A percentile compares a stretch with the other conserved stretches of the same genome.
These are phyloP conservation scores for Brachionus asplanchnoidis DNA, from an alignment of 1,140 invertebrate genomes.

Conservation along the genomic window DNA sequence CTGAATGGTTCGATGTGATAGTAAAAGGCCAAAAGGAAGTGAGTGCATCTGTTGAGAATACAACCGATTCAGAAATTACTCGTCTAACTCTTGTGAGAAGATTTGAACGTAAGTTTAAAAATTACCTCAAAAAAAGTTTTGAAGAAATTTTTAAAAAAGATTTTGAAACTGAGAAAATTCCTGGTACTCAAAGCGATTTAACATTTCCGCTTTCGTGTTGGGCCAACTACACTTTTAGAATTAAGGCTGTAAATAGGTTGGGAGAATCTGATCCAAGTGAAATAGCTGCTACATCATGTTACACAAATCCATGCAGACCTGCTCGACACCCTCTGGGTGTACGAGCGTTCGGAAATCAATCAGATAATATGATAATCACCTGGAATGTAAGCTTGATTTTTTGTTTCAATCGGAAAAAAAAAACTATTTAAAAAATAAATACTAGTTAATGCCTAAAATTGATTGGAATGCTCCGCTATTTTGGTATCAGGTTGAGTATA, in stretches of 20 bases:
- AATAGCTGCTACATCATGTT: background rate
- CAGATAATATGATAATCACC: slow-evolving; percentile 13
- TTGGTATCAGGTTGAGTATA: slow-evolving; percentile 39
- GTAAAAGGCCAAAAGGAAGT: slow-evolving; percentile 26
- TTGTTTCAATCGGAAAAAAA: background rate
- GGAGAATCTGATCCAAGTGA: slow-evolving; percentile 39
- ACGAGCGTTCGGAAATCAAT: slow-evolving; percentile 5
- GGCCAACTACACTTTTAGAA: slow-evolving; percentile 42
- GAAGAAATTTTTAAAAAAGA: background rate
- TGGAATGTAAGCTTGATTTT: slow-evolving; percentile 31
- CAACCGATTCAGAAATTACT: slow-evolving; percentile 18
- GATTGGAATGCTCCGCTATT: slow-evolving; percentile 40
- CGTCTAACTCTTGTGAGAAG: slow-evolving; percentile 30
- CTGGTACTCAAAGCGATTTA: slow-evolving; percentile 28
- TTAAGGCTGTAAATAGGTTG: slow-evolving; percentile 22
- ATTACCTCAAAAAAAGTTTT: background rate
- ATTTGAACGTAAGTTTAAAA: slow-evolving; percentile 35
- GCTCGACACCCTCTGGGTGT: slow-evolving; percentile 13
- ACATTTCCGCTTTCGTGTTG: slow-evolving; percentile 31
- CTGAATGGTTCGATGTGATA: slow-evolving; percentile 35
- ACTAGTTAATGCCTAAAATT: slow-evolving; percentile 37
- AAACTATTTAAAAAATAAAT: background rate
- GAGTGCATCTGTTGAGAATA: slow-evolving; percentile 27
- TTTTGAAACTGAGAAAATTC: slow-evolving; percentile 34
- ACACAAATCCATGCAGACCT: slow-evolving; percentile 31